phyloP scores from a whole-genome alignment of 2,113 vertebrate species.

The Syngnathus scovelli region DNA sequence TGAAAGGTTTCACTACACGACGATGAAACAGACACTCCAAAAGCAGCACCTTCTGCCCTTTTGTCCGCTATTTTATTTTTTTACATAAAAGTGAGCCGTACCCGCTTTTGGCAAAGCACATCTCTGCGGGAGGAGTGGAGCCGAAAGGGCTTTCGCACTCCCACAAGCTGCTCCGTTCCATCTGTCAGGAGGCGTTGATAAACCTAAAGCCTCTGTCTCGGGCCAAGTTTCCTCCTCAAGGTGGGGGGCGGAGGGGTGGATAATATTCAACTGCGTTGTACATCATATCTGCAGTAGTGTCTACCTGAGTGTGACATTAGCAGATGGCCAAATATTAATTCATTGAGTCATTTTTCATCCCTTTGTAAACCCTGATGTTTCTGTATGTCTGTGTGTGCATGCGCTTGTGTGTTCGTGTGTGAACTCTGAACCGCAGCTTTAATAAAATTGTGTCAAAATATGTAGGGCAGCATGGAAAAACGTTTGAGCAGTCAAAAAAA shows the following conservation, averaged over 20 bases:
- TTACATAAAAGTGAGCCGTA: slow-evolving; percentile 52
- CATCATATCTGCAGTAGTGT: slow-evolving; percentile 15
- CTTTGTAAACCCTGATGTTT: neutral
- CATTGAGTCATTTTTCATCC: neutral
- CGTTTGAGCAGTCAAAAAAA: neutral
- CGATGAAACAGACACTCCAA: neutral
- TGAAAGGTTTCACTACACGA: neutral
- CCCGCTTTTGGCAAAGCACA: slow-evolving; percentile 54
- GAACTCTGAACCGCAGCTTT: slow-evolving; percentile 19
- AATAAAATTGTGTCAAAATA: slow-evolving; percentile 2
- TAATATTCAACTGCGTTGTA: slow-evolving; percentile 12
- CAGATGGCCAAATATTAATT: slow-evolving; percentile 32
- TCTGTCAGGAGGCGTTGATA: slow-evolving; percentile 59
- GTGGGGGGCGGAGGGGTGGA: no score
- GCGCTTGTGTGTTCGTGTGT: slow-evolving; percentile 3
- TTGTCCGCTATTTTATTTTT: neutral
- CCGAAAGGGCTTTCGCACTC: slow-evolving; percentile 54
- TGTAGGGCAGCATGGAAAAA: neutral
- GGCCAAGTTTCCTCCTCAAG: slow-evolving; percentile 33
- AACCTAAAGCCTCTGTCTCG: slow-evolving; percentile 38
- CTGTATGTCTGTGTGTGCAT: neutral
- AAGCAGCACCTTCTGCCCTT: neutral
- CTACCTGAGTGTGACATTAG: slow-evolving; percentile 12
- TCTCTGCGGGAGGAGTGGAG: slow-evolving; percentile 49
- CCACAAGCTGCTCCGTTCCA: slow-evolving; percentile 68